Evolutionary conservation across 2,888 invertebrate genomes (phyloP).

Genomic region (Trissolcus japonicus): DNA sequence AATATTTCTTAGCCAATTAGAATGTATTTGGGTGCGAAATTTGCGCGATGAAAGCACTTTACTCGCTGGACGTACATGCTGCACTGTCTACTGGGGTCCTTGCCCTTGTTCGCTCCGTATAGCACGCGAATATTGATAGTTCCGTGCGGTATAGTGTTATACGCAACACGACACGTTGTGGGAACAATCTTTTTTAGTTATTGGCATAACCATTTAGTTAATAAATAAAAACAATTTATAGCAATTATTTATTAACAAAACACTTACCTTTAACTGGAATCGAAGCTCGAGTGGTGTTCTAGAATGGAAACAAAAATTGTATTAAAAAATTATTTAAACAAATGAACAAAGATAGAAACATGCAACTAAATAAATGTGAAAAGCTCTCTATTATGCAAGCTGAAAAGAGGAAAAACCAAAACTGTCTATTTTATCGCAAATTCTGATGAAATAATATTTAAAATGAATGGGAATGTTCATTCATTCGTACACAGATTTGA

Average conservation of each 20-base stretch:
- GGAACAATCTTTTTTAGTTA: conserved; percentile 31
- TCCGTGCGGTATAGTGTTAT: conserved; percentile 51
- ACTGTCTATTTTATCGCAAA: conserved; percentile 51
- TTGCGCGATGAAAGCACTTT: conserved; percentile 53
- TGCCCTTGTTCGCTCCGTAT: conserved; percentile 70
- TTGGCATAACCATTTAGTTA: conserved; percentile 17
- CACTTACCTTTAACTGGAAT: conserved; percentile 74
- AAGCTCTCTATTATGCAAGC: not conserved
- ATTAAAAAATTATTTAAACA: not conserved
- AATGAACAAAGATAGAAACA: not conserved
- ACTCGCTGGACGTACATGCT: conserved; percentile 61
- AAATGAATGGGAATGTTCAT: too few species aligned
- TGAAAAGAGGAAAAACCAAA: conserved; percentile 5
- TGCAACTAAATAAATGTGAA: not conserved
- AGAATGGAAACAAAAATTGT: conserved; percentile 58
- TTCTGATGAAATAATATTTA: conserved; percentile 37
- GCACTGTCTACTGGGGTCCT: conserved; percentile 70
- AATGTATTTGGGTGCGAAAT: conserved; percentile 45
- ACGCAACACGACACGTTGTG: conserved; percentile 45
- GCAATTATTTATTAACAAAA: conserved; percentile 3
- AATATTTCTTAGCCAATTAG: conserved; percentile 22
- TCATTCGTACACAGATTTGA: too few species aligned
- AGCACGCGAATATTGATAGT: conserved; percentile 71
- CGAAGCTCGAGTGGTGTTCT: conserved; percentile 74
- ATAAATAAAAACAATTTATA: not conserved